phyloP scores from a whole-genome alignment of 2,113 vertebrate species.

The Seriola rivoliana region DNA sequence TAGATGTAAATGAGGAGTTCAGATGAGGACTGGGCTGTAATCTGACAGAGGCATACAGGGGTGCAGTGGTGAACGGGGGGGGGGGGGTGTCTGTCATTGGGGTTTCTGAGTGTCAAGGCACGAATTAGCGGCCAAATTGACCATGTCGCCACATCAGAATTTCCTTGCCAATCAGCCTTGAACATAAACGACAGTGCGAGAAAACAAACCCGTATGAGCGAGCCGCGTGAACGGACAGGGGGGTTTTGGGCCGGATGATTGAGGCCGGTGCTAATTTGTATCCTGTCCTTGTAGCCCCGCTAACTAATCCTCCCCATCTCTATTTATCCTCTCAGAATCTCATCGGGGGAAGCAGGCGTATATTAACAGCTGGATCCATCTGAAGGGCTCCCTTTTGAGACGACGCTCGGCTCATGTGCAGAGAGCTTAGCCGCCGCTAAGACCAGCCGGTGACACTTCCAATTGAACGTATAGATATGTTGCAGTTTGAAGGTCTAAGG shows the following conservation, averaged over 20 bases:
- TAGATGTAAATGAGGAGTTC: conserved; percentile 72
- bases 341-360: conserved; percentile 74
- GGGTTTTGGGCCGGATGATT: conserved; percentile 61
- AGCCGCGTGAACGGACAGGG: conserved; percentile 12
- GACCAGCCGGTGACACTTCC: conserved; percentile 71
- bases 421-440: conserved; percentile 69
- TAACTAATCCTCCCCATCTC: conserved; percentile 83
- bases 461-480: conserved; percentile 81
- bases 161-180: conserved; percentile 77
- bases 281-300: conserved; percentile 74
- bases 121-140: conserved; percentile 81
- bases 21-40: conserved; percentile 69
- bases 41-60: conserved; percentile 69
- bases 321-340: conserved; percentile 83
- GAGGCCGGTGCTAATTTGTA: conserved; percentile 80
- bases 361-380: conserved; percentile 78
- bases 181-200: conserved; percentile 67
- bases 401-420: conserved; percentile 47
- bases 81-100: conserved; percentile 42
- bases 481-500: conserved; percentile 60
- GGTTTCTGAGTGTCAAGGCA: conserved; percentile 50
- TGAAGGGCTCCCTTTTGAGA: conserved; percentile 79
- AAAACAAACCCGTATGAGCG: conserved; percentile 54
- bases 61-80: conserved; percentile 10
- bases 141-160: conserved; percentile 77